phyloP scores from a whole-genome alignment of 2,888 invertebrate species.

The Eupithecia tripunctaria region DNA sequence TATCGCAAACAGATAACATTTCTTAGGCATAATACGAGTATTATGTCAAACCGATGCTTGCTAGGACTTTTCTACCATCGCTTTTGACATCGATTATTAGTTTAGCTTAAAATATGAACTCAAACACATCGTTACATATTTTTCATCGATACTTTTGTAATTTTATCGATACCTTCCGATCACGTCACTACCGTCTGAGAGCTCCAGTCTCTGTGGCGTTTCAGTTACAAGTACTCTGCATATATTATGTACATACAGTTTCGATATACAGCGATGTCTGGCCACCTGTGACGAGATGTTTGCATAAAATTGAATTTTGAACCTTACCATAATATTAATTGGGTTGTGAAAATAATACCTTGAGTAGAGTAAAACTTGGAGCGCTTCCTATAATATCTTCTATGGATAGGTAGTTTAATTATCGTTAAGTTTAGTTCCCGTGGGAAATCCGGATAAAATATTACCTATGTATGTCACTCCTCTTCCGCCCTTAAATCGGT shows the following conservation, averaged over 20 bases:
- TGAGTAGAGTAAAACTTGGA: neutral
- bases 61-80: too few species aligned
- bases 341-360: neutral
- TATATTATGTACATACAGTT: neutral
- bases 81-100: too few species aligned
- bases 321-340: neutral
- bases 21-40: too few species aligned
- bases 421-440: too few species aligned
- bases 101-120: neutral
- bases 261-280: neutral
- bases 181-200: conserved; percentile 30
- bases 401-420: neutral
- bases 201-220: conserved; percentile 15
- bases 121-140: neutral
- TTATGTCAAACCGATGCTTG: too few species aligned
- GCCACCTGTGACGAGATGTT: conserved; percentile 9
- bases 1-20: too few species aligned
- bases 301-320: conserved; percentile 7
- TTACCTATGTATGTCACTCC: too few species aligned
- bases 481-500: too few species aligned
- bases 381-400: neutral
- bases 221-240: neutral
- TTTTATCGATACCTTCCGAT: conserved; percentile 17
- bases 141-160: neutral
- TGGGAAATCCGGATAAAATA: too few species aligned